phyloP scores from a whole-genome alignment of 1,140 invertebrate genomes.

The Ceratosolen solmsi region DNA sequence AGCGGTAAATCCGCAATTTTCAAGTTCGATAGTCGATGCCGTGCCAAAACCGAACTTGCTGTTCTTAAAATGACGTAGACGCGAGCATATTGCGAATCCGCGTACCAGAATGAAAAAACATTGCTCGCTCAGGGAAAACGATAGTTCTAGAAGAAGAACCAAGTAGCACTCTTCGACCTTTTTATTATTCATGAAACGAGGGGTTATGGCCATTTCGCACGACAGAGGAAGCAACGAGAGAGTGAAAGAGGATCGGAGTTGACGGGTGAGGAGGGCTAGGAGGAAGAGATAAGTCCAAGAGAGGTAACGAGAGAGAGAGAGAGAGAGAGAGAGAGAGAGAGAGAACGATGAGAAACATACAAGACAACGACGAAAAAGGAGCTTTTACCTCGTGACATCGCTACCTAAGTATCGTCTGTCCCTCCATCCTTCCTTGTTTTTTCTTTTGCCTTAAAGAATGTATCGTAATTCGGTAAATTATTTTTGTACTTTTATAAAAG shows the following conservation, averaged over 20 bases:
- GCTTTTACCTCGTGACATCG: not conserved
- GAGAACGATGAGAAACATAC: not conserved
- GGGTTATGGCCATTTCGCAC: constrained; percentile 50
- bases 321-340: constrained; percentile 26
- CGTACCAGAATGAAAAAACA: constrained; percentile 66
- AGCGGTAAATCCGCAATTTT: constrained; percentile 39
- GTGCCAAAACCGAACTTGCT: not conserved
- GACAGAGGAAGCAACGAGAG: constrained; percentile 36
- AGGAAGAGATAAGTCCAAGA: not conserved
- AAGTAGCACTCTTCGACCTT: constrained; percentile 67
- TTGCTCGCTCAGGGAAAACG: constrained; percentile 66
- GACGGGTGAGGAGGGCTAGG: too few relatives aligned
- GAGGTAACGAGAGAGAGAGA: constrained; percentile 23
- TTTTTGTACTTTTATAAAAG: not conserved
- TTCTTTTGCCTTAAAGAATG: not conserved
- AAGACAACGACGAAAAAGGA: not conserved
- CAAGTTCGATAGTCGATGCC: constrained; percentile 26
- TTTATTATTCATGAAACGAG: constrained; percentile 74
- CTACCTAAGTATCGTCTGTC: constrained; percentile 21
- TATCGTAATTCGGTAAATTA: not conserved
- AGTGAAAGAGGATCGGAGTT: too few relatives aligned
- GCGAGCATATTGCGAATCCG: constrained; percentile 64
- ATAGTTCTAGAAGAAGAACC: constrained; percentile 56
- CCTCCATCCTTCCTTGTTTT: not conserved
- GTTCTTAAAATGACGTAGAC: constrained; percentile 25